Evolutionary conservation across 2,888 invertebrate species (phyloP).

Genomic region (Hydraecia micacea): DNA sequence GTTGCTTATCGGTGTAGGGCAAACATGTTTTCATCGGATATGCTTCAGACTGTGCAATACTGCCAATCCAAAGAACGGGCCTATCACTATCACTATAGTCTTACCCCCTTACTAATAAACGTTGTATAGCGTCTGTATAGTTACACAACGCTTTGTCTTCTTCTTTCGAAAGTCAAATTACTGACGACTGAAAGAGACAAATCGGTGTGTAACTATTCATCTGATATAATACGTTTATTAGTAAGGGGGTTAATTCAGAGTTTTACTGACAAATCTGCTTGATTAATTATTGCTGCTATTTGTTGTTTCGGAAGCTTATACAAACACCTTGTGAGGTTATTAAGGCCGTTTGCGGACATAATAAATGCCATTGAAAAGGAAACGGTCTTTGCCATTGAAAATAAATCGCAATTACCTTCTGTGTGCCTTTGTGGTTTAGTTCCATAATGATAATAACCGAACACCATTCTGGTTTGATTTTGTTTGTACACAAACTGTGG

Average conservation of each 20-base stretch:
- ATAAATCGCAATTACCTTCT: background rate
- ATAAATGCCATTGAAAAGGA: constrained; percentile 3
- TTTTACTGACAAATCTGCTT: background rate
- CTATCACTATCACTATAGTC: too few species aligned
- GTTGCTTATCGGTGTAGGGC: background rate
- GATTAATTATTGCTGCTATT: background rate
- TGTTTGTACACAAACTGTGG: constrained; percentile 26
- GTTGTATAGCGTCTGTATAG: too few species aligned
- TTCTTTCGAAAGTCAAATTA: too few species aligned
- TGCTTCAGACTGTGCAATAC: background rate
- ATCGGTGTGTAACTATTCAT: too few species aligned
- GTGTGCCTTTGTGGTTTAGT: background rate
- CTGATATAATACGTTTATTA: too few species aligned
- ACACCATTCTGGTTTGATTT: constrained; percentile 12
- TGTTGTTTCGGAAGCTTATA: background rate
- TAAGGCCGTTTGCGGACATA: background rate
- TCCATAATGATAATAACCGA: constrained; percentile 5
- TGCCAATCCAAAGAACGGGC: background rate
- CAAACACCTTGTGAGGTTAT: background rate
- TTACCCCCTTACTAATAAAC: too few species aligned
- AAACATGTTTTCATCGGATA: background rate
- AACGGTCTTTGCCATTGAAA: background rate
- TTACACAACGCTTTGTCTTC: too few species aligned
- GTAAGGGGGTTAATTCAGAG: too few species aligned
- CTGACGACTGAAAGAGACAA: too few species aligned